Evolutionary conservation across 1,140 invertebrate species (phyloP), one percentile per base, ranked within the genome.

Genomic region (Campodea augens): DNA sequence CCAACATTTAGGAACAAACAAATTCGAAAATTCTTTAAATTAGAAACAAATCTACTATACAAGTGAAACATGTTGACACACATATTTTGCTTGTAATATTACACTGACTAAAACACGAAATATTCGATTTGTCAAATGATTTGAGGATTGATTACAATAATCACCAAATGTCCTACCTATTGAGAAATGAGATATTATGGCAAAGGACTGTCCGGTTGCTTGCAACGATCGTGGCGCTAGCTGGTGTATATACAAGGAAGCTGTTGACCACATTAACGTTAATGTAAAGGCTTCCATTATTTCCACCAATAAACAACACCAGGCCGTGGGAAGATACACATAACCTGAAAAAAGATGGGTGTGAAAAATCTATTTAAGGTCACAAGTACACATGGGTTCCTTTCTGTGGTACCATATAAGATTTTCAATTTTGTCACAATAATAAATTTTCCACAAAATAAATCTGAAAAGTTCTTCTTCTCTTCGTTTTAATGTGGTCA

Each of bases 211-310:
- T 24, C 82, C 80, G 18, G 80, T 84, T 22, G 78, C 76, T 1
- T 81, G 81, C 48, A 84, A 72, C 55, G 81, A 78, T 37, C 77
- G 64, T 2, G 85, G 83, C 48, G 85, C 73, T 1, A 88, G 70
- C 53, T 84, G 78, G 38, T 80, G 71, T 56, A 83, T 73, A 55
- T 88, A 87, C 1, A 85, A 68, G 38, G 86, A 73, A 1, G 82
- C 75, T 15, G 84, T 81, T 19, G 86, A 75, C 75, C 81, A 88
- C 67, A 84, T 75, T 13, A 89, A 62, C 44, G 80, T 80, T 49
- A 88, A 68, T 0, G 83, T 83, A 51, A 85, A 77, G 10, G 83
- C 72, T 64, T 90, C 82, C 48, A 88, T 61, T 10, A 70, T 62
- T 59, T 87, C 83, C 50, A 77, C 75, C 7, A 78, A 58, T 13